phyloP scores from a whole-genome alignment of 2,113 vertebrate genomes.

The Paradoxurus hermaphroditus region DNA sequence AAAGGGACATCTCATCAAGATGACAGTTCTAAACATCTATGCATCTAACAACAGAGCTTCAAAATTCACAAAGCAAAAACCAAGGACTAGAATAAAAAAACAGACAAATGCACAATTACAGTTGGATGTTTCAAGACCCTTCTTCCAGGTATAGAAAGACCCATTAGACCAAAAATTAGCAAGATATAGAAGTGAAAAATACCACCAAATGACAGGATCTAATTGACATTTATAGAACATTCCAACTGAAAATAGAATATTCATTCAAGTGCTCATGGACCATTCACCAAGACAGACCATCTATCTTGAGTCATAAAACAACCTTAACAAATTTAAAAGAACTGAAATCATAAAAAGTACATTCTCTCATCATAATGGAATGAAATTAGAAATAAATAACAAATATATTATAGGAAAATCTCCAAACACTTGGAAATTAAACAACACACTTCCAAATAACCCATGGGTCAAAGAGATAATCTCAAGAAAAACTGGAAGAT shows the following conservation, averaged over 20 bases:
- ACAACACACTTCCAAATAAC: neutral
- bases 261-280: neutral
- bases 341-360: neutral
- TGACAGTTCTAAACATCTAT: neutral
- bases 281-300: neutral
- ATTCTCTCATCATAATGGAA: neutral
- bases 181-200: neutral
- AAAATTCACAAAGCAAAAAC: neutral
- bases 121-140: neutral
- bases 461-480: neutral
- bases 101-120: neutral
- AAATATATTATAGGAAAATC: neutral
- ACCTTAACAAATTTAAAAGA: neutral
- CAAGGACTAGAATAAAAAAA: neutral
- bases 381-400: conserved; percentile 8
- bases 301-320: neutral
- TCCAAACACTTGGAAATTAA: neutral
- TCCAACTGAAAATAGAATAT: conserved; percentile 14
- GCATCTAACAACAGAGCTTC: neutral
- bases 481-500: neutral
- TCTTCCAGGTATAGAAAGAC: neutral
- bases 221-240: neutral
- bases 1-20: neutral
- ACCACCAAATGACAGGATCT: neutral
- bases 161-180: neutral